These are phyloP conservation scores for Amazona guildingii DNA, from an alignment of 2,113 vertebrate species.

Conservation along the genomic window DNA sequence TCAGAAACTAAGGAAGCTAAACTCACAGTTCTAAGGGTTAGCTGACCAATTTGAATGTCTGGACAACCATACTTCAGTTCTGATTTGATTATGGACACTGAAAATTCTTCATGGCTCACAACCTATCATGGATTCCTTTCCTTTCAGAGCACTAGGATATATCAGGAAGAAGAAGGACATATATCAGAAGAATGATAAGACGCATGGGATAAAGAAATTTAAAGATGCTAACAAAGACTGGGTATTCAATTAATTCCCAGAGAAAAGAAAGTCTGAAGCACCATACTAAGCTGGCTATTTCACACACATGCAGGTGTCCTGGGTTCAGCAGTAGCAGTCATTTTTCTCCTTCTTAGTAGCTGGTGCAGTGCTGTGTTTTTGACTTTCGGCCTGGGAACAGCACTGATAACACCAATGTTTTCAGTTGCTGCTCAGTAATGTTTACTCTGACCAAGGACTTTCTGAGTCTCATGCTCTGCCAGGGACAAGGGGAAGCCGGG, in stretches of 20 bases:
- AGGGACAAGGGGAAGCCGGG: too few relatives aligned
- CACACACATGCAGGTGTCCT: neutral
- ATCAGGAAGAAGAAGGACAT: neutral
- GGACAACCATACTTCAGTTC: neutral
- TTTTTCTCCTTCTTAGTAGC: too few relatives aligned
- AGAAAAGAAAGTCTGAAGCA: neutral
- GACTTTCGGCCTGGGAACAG: too few relatives aligned
- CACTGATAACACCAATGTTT: too few relatives aligned
- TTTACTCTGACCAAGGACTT: too few relatives aligned
- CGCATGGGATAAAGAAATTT: neutral
- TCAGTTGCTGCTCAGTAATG: too few relatives aligned
- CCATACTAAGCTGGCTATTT: neutral
- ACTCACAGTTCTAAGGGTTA: neutral
- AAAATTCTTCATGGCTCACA: neutral
- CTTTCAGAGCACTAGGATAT: neutral
- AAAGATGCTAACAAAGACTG: neutral
- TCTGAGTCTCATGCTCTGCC: too few relatives aligned
- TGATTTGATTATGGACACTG: neutral
- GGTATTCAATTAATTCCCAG: neutral
- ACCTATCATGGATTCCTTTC: neutral
- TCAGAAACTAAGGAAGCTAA: neutral
- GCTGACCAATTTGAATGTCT: neutral
- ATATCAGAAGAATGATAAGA: neutral
- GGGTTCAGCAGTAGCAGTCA: too few relatives aligned
- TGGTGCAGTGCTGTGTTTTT: too few relatives aligned